phyloP scores from a whole-genome alignment of 1,140 invertebrate genomes.

The Euschistus heros region DNA sequence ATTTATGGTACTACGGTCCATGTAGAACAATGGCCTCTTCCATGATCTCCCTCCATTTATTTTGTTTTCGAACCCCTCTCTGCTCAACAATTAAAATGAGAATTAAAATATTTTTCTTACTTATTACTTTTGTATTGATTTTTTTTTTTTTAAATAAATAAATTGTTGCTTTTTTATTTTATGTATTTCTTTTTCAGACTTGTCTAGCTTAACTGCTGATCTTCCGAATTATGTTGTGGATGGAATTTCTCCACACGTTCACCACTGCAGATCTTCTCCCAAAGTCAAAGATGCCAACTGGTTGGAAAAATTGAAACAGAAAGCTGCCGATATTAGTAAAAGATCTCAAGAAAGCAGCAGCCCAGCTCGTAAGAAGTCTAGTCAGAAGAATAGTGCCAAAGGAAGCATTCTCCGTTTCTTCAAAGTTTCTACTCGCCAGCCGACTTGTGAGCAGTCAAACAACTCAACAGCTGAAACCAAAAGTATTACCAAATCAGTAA shows the following conservation, averaged over 20 bases:
- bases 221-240: conserved; percentile 19
- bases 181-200: not conserved
- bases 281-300: conserved; percentile 6
- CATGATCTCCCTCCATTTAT: too few relatives aligned
- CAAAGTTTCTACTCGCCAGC: not conserved
- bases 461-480: not conserved
- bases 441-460: not conserved
- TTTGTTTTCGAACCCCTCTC: too few relatives aligned
- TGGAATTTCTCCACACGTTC: conserved; percentile 15
- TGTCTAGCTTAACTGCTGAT: conserved; percentile 12
- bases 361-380: not conserved
- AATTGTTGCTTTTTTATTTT: too few relatives aligned
- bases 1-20: too few relatives aligned
- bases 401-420: conserved; percentile 12
- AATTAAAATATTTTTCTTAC: too few relatives aligned
- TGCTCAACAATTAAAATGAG: too few relatives aligned
- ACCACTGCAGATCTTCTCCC: not conserved
- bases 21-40: too few relatives aligned
- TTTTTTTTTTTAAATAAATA: too few relatives aligned
- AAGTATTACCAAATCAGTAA: not conserved
- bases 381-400: not conserved
- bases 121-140: too few relatives aligned
- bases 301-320: conserved; percentile 4
- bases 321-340: not conserved
- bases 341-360: not conserved